Conservation (phyloP, 2,888 invertebrate genomes). For the Callyntrura sp. region DNA sequence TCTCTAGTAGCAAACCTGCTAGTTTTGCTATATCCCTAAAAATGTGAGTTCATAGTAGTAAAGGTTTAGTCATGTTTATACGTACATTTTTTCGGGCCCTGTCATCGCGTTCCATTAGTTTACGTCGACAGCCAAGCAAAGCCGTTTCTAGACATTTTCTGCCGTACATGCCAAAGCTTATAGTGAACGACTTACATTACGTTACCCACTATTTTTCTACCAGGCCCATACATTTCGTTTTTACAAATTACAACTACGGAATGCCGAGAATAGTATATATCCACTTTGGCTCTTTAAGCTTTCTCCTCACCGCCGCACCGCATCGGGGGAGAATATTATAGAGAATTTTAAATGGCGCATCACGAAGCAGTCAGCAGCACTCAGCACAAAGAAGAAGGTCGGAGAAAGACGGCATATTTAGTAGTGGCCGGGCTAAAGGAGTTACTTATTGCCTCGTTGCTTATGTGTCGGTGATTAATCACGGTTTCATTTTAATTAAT, state of each 20-base stretch:
- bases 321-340: conserved; percentile 1
- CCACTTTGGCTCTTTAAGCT: conserved; percentile 30
- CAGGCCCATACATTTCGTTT: conserved; percentile 6
- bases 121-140: conserved; percentile 67
- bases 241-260: not conserved
- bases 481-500: conserved; percentile 77
- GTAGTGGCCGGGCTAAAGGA: not conserved
- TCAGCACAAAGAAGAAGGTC: not conserved
- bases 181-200: not conserved
- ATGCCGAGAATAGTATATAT: not conserved
- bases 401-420: conserved; percentile 45
- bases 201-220: not conserved
- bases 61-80: conserved; percentile 28
- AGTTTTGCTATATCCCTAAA: not conserved
- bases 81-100: not conserved
- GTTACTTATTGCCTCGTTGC: conserved; percentile 42
- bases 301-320: conserved; percentile 22
- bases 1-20: too few relatives aligned
- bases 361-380: not conserved
- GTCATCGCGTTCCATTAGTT: conserved; percentile 72
- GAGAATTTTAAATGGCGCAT: conserved; percentile 40
- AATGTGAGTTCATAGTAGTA: not conserved
- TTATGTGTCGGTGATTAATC: conserved; percentile 71
- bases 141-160: conserved; percentile 51
- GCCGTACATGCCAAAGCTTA: conserved; percentile 45